Evolutionary conservation across 1,140 invertebrate genomes (phyloP), one percentile per base, ranked within the genome.

Genomic region (Myzus persicae): DNA sequence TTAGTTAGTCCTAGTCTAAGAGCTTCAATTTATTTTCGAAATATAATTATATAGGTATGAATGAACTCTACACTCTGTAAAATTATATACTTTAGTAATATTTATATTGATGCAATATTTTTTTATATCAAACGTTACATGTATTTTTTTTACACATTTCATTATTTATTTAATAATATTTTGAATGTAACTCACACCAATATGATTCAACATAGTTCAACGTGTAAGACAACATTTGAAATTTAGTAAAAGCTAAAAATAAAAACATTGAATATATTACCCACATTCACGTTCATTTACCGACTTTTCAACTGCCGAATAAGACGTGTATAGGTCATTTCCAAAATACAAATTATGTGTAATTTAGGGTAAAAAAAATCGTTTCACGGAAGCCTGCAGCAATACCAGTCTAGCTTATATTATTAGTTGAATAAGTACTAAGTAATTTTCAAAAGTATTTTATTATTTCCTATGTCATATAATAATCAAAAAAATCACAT

Each of bases 401-500:
- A 22, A 36, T n/a, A 88, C 44, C 18, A 46, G 44, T 88, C 44
- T 88, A 36, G 20, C 18, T 31, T 36, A 46, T 44, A 44, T 85
- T 18, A 44, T 85, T 85, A 76, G n/a, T 76, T n/a, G 59, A 76
- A 76, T 76, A 76, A 76, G n/a, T 76, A 76, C 31, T 76, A n/a
- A 76, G 59, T 76, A n/a, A 76, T 76, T 44, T 87, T 46, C 44
- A 88, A 88, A 88, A 46, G 6, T 88, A 46, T 87, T 88, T 18
- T 85, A 85, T 44, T 44, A 44, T 85, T 44, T 85, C 4, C 4
- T 44, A 31, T 88, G 7, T 20, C 31, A n/a, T 36, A n/a, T 76
- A 6, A 14, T 76, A n/a, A 76, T n/a, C 14, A 14, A 76, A 5
- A 76, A 36, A 76, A n/a, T 3, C 59, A 76, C 31, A 14, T 14